phyloP scores from a whole-genome alignment of 2,113 vertebrate genomes.

The Synodontis membranacea region DNA sequence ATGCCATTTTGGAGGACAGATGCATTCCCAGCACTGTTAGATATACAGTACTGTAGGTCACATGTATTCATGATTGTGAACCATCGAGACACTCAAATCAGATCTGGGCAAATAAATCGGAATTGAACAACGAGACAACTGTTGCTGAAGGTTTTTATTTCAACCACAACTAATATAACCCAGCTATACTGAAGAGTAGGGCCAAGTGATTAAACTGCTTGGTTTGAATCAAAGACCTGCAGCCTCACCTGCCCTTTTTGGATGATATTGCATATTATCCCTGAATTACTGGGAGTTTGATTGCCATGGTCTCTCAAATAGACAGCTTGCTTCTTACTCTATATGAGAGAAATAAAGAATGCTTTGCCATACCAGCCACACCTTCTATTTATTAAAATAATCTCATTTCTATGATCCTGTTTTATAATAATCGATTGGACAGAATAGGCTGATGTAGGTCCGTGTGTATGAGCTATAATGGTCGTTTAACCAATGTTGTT shows the following conservation, averaged over 20 bases:
- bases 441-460: background rate
- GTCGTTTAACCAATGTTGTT: background rate
- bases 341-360: slow-evolving; percentile 11
- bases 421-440: background rate
- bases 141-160: background rate
- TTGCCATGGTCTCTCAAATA: background rate
- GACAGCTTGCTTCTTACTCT: background rate
- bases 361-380: background rate
- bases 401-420: background rate
- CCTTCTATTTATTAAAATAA: background rate
- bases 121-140: no score
- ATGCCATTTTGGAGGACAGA: no score
- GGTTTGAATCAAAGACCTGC: background rate
- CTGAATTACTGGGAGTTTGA: slow-evolving; percentile 18
- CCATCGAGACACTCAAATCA: no score
- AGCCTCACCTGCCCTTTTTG: background rate
- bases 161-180: background rate
- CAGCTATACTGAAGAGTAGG: no score
- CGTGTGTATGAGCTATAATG: background rate
- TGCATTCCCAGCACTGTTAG: no score
- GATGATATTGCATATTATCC: background rate
- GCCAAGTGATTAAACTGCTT: background rate
- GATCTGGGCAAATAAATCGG: no score
- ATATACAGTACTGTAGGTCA: no score
- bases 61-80: no score